Evolutionary conservation across 2,888 invertebrate genomes (phyloP).

Genomic region (Platynereis dumerilii): DNA sequence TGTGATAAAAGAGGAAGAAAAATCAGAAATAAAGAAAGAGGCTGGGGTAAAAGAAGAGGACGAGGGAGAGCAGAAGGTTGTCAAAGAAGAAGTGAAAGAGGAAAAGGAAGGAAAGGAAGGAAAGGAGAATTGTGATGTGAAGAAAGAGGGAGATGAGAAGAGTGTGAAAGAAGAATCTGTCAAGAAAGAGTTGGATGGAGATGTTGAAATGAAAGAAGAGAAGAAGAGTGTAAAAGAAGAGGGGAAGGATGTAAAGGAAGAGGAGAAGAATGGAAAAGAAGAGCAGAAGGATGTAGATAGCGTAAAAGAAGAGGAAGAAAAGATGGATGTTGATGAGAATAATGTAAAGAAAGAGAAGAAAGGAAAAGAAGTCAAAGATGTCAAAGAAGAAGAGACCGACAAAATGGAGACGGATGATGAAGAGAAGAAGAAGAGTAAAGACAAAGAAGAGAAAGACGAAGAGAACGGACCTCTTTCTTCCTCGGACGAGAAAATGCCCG

Average conservation of each 20-base stretch:
- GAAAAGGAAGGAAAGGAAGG: conserved; percentile 3
- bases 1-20: background rate
- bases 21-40: conserved; percentile 55
- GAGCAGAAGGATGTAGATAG: conserved; percentile 35
- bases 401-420: conserved; percentile 31
- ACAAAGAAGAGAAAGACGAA: no score
- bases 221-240: conserved; percentile 27
- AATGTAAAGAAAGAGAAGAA: conserved; percentile 20
- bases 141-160: background rate
- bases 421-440: conserved; percentile 19
- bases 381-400: conserved; percentile 25
- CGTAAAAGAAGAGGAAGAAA: conserved; percentile 38
- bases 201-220: conserved; percentile 8
- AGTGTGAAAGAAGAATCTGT: conserved; percentile 9
- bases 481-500: background rate
- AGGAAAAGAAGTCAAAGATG: conserved; percentile 35
- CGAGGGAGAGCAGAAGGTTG: background rate
- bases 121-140: background rate
- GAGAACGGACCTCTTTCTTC: background rate
- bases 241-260: conserved; percentile 27
- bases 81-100: background rate
- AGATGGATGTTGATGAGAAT: conserved; percentile 36
- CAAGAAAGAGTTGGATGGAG: conserved; percentile 11
- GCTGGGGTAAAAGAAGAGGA: conserved; percentile 49
- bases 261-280: conserved; percentile 25